phyloP scores from a whole-genome alignment of 2,113 vertebrate genomes.

The Centropristis striata region DNA sequence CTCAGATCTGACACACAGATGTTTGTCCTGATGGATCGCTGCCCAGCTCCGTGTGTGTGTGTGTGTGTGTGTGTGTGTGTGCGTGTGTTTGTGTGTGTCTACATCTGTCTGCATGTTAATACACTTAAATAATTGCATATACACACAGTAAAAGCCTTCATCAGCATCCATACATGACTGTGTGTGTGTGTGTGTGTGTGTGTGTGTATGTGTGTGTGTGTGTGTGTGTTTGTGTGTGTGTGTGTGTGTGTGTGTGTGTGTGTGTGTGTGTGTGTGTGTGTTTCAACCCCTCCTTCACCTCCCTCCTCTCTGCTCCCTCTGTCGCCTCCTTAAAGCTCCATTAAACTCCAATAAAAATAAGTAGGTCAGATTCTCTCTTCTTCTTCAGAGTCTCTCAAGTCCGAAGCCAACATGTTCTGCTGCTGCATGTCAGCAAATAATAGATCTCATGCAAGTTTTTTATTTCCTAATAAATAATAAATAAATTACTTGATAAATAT shows the following conservation, averaged over 20 bases:
- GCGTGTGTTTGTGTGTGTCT: background rate
- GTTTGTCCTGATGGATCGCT: background rate
- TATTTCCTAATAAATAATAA: too few relatives aligned
- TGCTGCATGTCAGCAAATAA: too few relatives aligned
- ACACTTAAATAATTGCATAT: slow-evolving; percentile 14
- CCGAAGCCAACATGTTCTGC: too few relatives aligned
- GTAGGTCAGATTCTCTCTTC: slow-evolving; percentile 67
- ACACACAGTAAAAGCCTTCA: background rate
- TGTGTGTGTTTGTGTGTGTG: slow-evolving; percentile 21
- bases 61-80: slow-evolving; percentile 21
- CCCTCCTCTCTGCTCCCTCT: slow-evolving; percentile 16
- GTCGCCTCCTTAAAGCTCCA: slow-evolving; percentile 55
- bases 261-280: slow-evolving; percentile 18
- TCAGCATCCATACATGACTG: background rate
- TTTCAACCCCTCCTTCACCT: slow-evolving; percentile 46
- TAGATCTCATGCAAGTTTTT: too few relatives aligned
- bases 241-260: slow-evolving; percentile 16
- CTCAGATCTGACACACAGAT: background rate
- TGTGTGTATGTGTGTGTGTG: slow-evolving; percentile 3
- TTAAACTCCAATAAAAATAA: slow-evolving; percentile 59
- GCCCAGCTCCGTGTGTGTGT: slow-evolving; percentile 3
- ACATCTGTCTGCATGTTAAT: slow-evolving; percentile 29
- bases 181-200: background rate
- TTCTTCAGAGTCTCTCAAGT: too few relatives aligned
- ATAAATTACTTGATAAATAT: too few relatives aligned